Conservation (phyloP, 2,888 invertebrate species). For the Balanococcus diminutus region DNA sequence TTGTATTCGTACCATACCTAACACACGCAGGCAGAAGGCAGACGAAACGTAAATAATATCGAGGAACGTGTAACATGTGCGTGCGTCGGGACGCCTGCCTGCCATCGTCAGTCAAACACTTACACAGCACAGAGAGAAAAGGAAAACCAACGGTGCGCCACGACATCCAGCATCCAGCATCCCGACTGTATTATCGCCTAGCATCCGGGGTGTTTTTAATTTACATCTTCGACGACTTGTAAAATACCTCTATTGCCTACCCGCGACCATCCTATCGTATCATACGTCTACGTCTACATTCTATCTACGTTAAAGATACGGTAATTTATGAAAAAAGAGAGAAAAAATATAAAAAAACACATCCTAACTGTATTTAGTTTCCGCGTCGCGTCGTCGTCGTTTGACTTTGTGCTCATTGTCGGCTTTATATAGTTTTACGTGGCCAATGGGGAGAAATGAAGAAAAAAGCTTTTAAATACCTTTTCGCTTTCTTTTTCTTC, state of each 20-base stretch:
- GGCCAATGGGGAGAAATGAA: neutral
- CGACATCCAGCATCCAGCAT: too few relatives aligned
- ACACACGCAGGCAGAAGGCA: constrained; percentile 24
- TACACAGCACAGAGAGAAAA: too few relatives aligned
- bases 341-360: neutral
- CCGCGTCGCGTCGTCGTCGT: neutral
- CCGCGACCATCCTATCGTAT: neutral
- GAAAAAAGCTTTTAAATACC: constrained; percentile 1
- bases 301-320: too few relatives aligned
- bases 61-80: constrained; percentile 34
- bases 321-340: neutral
- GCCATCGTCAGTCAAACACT: neutral
- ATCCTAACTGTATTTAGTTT: neutral
- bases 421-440: neutral
- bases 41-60: constrained; percentile 35
- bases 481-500: neutral
- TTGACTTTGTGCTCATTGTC: neutral
- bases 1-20: neutral
- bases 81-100: constrained; percentile 23
- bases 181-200: neutral
- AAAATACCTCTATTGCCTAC: neutral
- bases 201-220: constrained; percentile 2
- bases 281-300: too few relatives aligned
- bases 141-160: too few relatives aligned
- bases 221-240: constrained; percentile 22